These are phyloP conservation scores for Porites australiensis DNA, from an alignment of 64 coral and sea anemone species.

Conservation along the genomic window DNA sequence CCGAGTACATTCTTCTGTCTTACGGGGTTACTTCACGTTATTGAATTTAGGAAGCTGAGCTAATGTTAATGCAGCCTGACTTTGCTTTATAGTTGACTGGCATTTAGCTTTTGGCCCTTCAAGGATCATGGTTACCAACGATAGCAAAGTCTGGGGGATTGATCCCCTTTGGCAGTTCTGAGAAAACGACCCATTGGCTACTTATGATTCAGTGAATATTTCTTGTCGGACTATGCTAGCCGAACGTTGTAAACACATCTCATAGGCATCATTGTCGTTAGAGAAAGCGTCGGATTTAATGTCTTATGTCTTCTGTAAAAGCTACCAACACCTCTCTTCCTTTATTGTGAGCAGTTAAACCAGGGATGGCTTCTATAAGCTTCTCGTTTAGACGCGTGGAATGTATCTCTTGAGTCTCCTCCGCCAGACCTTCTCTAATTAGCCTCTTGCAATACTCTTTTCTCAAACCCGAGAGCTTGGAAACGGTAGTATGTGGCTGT, in stretches of 20 bases:
- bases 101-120: background rate
- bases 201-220: background rate
- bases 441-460: conserved; percentile 15
- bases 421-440: background rate
- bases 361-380: background rate
- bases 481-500: background rate
- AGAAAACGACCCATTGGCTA: background rate
- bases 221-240: background rate
- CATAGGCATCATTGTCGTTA: background rate
- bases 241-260: background rate
- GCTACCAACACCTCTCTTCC: background rate
- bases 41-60: background rate
- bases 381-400: background rate
- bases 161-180: background rate
- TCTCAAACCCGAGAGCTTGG: background rate
- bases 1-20: background rate
- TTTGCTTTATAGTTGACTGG: background rate
- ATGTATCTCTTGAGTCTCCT: background rate
- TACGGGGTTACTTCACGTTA: background rate
- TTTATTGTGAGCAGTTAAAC: background rate
- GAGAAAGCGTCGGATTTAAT: background rate
- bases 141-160: background rate
- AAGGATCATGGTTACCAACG: background rate
- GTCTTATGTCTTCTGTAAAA: background rate
- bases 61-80: background rate